These are phyloP conservation scores for Pseudeuparius sepicola DNA, from an alignment of 2,888 invertebrate genomes.

Conservation along the genomic window DNA sequence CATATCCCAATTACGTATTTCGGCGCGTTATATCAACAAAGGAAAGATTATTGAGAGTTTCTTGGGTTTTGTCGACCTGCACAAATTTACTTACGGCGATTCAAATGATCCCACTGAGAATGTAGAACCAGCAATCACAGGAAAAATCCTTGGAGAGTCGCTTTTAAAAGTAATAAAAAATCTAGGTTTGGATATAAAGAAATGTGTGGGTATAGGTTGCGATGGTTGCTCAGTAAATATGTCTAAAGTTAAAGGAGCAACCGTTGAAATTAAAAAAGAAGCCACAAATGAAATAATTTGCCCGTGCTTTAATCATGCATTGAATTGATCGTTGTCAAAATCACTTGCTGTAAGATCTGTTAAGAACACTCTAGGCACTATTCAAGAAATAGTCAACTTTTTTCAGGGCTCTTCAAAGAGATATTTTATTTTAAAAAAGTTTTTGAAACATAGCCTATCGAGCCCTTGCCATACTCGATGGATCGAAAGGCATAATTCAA, in stretches of 20 bases:
- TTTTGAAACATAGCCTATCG: conserved; percentile 7
- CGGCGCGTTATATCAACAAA: conserved; percentile 9
- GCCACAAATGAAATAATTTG: conserved; percentile 9
- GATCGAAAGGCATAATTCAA: conserved; percentile 10
- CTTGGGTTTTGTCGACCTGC: conserved; percentile 13
- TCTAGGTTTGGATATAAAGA: conserved; percentile 9
- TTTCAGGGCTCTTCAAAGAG: conserved; percentile 8
- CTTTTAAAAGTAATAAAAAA: conserved; percentile 9
- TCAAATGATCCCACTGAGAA: conserved; percentile 4
- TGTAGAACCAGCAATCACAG: conserved; percentile 10
- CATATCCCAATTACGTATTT: conserved; percentile 11
- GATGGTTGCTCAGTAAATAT: conserved; percentile 11
- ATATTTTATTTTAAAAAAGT: conserved; percentile 9
- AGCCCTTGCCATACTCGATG: conserved; percentile 11
- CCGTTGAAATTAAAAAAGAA: conserved; percentile 10
- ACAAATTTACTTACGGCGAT: conserved; percentile 8
- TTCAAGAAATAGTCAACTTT: conserved; percentile 10
- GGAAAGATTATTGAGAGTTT: conserved; percentile 9
- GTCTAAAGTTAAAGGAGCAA: conserved; percentile 9
- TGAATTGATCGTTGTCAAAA: conserved; percentile 13
- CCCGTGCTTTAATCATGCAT: conserved; percentile 10
- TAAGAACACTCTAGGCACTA: conserved; percentile 12
- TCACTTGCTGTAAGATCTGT: conserved; percentile 8
- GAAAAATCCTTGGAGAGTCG: conserved; percentile 6
- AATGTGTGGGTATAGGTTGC: conserved; percentile 12